Conservation (phyloP, 2,113 vertebrate species). For the Chitala chitala region DNA sequence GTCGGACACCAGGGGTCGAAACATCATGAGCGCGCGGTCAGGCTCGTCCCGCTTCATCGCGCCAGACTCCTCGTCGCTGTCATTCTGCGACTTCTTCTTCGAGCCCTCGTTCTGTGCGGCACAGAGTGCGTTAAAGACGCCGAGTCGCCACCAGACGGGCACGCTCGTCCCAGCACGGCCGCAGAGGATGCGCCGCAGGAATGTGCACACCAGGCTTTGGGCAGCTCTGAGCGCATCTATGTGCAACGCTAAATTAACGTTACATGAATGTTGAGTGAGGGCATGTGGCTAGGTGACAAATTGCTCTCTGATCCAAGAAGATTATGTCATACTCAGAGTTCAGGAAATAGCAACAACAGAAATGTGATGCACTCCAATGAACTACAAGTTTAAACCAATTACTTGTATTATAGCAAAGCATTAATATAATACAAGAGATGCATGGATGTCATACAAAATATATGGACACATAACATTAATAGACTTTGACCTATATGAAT, state of each 20-base stretch:
- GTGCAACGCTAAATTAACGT: no score
- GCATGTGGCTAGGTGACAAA: background rate
- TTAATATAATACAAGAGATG: no score
- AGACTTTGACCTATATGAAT: background rate
- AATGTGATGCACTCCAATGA: no score
- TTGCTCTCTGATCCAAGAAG: background rate
- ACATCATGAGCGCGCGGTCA: constrained; percentile 72
- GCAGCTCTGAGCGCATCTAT: no score
- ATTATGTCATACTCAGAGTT: background rate
- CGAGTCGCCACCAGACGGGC: background rate
- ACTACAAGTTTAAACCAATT: background rate
- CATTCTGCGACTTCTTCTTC: constrained; percentile 60
- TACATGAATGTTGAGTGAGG: background rate
- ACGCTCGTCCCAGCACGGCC: background rate
- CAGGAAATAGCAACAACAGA: background rate
- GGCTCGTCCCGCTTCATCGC: constrained; percentile 69
- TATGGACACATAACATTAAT: no score
- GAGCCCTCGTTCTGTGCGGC: constrained; percentile 68
- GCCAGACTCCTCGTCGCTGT: constrained; percentile 72
- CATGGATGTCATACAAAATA: no score
- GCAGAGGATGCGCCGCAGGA: no score
- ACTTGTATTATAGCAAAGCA: background rate
- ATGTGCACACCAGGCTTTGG: no score
- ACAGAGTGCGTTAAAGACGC: constrained; percentile 14
- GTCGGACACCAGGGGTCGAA: constrained; percentile 82